Evolutionary conservation across 2,113 vertebrate species (phyloP).

Genomic region (Podarcis cretensis): DNA sequence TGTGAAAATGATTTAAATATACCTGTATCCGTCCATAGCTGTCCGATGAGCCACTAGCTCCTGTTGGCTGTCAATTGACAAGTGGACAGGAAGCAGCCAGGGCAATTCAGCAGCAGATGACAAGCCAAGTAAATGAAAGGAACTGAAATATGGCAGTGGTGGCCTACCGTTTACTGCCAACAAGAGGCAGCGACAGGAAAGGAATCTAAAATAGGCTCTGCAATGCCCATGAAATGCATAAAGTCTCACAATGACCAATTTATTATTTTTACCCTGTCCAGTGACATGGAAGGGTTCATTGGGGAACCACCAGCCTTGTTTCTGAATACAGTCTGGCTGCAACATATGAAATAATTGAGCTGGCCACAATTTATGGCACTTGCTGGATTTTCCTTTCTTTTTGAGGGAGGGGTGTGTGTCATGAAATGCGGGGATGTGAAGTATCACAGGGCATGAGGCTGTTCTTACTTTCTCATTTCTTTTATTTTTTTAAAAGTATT

Average conservation of each 20-base stretch:
- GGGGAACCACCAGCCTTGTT: slow-evolving; percentile 75
- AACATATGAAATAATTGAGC: slow-evolving; percentile 79
- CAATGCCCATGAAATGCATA: slow-evolving; percentile 65
- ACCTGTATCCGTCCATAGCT: background rate
- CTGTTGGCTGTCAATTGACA: slow-evolving; percentile 29
- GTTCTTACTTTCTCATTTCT: slow-evolving; percentile 63
- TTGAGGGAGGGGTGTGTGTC: slow-evolving; percentile 30
- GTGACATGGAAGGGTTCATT: slow-evolving; percentile 70
- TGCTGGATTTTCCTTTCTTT: slow-evolving; percentile 70
- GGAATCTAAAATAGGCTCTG: slow-evolving; percentile 72
- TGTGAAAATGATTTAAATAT: slow-evolving; percentile 8
- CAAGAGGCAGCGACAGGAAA: slow-evolving; percentile 76
- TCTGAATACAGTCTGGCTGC: slow-evolving; percentile 75
- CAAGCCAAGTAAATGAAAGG: slow-evolving; percentile 50
- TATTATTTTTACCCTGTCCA: slow-evolving; percentile 79
- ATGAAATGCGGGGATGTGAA: slow-evolving; percentile 59
- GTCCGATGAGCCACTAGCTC: slow-evolving; percentile 23
- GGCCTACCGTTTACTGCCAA: slow-evolving; percentile 79
- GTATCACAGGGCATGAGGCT: slow-evolving; percentile 54
- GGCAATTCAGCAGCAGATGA: slow-evolving; percentile 60
- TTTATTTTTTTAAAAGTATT: slow-evolving; percentile 56
- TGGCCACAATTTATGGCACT: slow-evolving; percentile 78
- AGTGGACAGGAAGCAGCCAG: slow-evolving; percentile 43
- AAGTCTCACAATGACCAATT: slow-evolving; percentile 75
- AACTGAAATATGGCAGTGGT: slow-evolving; percentile 68